A percentile compares a stretch with the other conserved stretches of the same genome.
phyloP scores from a whole-genome alignment of 2,888 invertebrate species.

The Glyphotaelius pellucidus region DNA sequence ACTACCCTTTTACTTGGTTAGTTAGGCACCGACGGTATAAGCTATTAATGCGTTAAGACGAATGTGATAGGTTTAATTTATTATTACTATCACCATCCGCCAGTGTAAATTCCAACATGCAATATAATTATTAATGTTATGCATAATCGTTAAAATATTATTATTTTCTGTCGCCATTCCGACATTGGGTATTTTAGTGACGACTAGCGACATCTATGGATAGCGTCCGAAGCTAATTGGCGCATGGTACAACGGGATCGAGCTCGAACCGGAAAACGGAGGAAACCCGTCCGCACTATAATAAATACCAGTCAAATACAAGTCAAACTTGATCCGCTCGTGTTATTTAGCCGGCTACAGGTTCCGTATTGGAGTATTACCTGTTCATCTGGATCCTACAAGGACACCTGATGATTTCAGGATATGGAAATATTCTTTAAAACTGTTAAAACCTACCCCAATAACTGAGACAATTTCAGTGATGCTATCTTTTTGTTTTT shows the following conservation, averaged over 20 bases:
- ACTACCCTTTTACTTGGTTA: too few species aligned
- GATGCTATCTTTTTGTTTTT: too few species aligned
- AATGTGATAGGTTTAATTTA: neutral
- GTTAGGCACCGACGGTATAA: neutral
- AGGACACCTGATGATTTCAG: neutral
- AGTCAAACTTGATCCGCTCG: neutral
- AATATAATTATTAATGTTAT: neutral
- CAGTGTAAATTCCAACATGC: neutral
- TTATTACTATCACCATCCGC: neutral
- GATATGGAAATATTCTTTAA: neutral
- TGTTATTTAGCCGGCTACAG: neutral
- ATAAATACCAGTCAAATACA: neutral
- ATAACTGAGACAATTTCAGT: neutral
- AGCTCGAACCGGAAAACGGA: neutral
- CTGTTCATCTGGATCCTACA: slow-evolving; percentile 5
- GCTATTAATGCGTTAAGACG: neutral
- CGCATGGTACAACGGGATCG: neutral
- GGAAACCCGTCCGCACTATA: neutral
- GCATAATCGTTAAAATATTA: neutral
- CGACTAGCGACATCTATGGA: slow-evolving; percentile 7
- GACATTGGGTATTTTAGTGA: slow-evolving; percentile 17
- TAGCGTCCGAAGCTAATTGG: neutral
- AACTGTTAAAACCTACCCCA: neutral
- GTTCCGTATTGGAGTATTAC: slow-evolving; percentile 7
- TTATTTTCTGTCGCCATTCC: neutral